Conservation (phyloP, 2,888 invertebrate genomes). For the Brachypterus glaber region DNA sequence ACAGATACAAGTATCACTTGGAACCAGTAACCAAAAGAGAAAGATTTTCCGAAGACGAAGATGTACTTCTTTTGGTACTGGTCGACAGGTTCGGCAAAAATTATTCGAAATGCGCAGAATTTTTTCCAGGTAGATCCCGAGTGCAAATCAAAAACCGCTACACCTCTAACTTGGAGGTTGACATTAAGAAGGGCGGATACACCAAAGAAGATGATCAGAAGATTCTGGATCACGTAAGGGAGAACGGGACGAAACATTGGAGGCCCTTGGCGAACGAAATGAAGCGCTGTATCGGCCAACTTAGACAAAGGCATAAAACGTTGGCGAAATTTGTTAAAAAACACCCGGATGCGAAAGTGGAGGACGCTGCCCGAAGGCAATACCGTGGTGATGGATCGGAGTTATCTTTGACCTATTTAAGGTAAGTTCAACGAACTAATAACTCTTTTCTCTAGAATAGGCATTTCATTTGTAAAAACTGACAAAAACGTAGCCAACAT, state of each 20-base stretch:
- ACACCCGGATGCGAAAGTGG: conserved; percentile 40
- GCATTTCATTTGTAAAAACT: too few species aligned
- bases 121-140: conserved; percentile 53
- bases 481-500: too few species aligned
- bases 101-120: conserved; percentile 45
- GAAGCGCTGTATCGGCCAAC: conserved; percentile 48
- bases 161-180: conserved; percentile 38
- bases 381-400: conserved; percentile 7
- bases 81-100: conserved; percentile 52
- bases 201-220: conserved; percentile 51
- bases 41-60: conserved; percentile 55
- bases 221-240: conserved; percentile 46
- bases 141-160: conserved; percentile 54
- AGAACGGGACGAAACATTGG: conserved; percentile 45
- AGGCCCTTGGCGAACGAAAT: conserved; percentile 45
- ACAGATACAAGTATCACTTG: conserved; percentile 43
- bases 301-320: conserved; percentile 51
- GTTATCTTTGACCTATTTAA: too few species aligned
- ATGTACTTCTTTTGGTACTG: conserved; percentile 53
- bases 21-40: conserved; percentile 44
- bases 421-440: too few species aligned
- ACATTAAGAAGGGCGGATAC: conserved; percentile 47
- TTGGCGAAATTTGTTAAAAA: conserved; percentile 45
- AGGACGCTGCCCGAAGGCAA: conserved; percentile 39
- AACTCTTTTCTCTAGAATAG: too few species aligned